phyloP scores from a whole-genome alignment of 2,113 vertebrate genomes.

The Meleagris gallopavo region DNA sequence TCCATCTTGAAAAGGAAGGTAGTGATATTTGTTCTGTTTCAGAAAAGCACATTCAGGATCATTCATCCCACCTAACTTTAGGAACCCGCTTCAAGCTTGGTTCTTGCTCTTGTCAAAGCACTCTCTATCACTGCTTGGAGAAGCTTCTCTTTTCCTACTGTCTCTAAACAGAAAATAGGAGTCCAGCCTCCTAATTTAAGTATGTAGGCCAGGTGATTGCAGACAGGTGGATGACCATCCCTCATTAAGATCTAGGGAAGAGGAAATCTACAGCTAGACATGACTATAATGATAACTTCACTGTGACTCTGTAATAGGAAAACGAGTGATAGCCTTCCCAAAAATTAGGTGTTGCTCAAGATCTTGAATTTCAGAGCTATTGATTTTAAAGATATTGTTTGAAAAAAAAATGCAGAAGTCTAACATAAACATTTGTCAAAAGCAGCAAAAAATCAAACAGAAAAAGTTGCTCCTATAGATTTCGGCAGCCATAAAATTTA shows the following conservation, averaged over 20 bases:
- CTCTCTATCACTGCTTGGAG: not conserved
- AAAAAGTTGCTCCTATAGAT: conserved; percentile 56
- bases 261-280: not conserved
- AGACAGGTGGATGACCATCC: not conserved
- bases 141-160: not conserved
- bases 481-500: conserved; percentile 62
- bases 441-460: conserved; percentile 45
- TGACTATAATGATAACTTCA: conserved; percentile 30
- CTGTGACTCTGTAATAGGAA: not conserved
- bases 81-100: conserved; percentile 34
- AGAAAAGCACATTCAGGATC: conserved; percentile 8
- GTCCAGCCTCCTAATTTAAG: conserved; percentile 1
- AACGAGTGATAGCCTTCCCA: conserved; percentile 26
- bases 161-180: conserved; percentile 28
- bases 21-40: not conserved
- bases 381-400: conserved; percentile 50
- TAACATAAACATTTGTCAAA: conserved; percentile 71
- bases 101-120: conserved; percentile 18
- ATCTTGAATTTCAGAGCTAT: conserved; percentile 53
- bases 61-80: conserved; percentile 8
- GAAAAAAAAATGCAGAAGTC: conserved; percentile 51
- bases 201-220: conserved; percentile 19
- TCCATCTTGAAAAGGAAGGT: conserved; percentile 34
- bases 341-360: conserved; percentile 27
- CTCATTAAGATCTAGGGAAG: not conserved